Evolutionary conservation across 2,113 vertebrate species (phyloP), one percentile per base, ranked within the genome.

Genomic region (Ondatra zibethicus): DNA sequence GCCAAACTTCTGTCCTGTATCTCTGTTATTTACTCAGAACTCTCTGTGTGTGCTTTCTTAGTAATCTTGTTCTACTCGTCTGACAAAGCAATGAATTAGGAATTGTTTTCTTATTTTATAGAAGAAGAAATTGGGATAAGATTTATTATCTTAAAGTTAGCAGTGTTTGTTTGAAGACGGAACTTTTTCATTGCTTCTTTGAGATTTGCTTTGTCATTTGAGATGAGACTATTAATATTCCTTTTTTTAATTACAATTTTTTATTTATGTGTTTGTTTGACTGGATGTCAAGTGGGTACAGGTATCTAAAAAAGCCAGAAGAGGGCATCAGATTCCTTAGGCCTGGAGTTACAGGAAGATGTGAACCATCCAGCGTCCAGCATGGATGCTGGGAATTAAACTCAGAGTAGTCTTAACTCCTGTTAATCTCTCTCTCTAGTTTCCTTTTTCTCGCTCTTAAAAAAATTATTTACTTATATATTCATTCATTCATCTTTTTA

Each of bases 21-120:
- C 10, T 68, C 52, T 25, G 1, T 52, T 84, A 0, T 86, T 94
- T 65, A 42, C 61, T 84, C 75, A 47, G 75, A 90, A 33, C 47
- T 78, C 9, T 52, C 3, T 66, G 42, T 78, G 86, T 61, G 45
- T 90, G 31, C 55, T 73, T 50, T 70, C 47, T 86, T 95, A 84
- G 19, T 13, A 1, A 23, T 50, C n/a, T 72, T 68, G 39, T 96
- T 97, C 93, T 82, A 31, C 58, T 89, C 12, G 39, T 75, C 72
- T 58, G 72, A 77, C 8, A 89, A 82, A 76, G 23, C 33, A 81
- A 1, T 82, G 80, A 88, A 88, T 93, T 88, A 93, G 10, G n/a
- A 89, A 29, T 75, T 93, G 10, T 85, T 94, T 96, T 89, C 25
- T 91, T 89, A n/a, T 50, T 86, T 96, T 82, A 90, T 9, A 29